These are phyloP conservation scores for Hylaeus anthracinus DNA, from an alignment of 1,140 invertebrate species.

Conservation along the genomic window DNA sequence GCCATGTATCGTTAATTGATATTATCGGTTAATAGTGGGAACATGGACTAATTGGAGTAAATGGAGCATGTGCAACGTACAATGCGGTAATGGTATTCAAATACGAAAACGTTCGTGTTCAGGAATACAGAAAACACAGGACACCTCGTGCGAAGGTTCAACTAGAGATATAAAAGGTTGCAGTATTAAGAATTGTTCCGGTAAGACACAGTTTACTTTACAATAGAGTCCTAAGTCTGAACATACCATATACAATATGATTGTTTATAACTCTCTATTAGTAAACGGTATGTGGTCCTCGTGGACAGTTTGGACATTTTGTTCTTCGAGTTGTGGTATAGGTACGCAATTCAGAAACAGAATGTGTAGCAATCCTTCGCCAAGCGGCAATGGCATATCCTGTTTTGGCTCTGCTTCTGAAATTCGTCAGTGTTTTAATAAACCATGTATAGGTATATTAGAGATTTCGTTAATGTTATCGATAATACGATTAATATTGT, in stretches of 20 bases:
- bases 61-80: constrained; percentile 23
- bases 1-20: background rate
- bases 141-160: constrained; percentile 26
- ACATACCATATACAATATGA: background rate
- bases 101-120: constrained; percentile 22
- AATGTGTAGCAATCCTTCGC: constrained; percentile 51
- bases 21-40: constrained; percentile 8
- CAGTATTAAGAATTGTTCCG: constrained; percentile 30
- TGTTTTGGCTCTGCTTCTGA: constrained; percentile 41
- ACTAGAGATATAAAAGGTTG: constrained; percentile 25
- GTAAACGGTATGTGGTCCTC: constrained; percentile 43
- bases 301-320: constrained; percentile 40
- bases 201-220: constrained; percentile 16
- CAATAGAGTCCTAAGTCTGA: background rate
- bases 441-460: constrained; percentile 36
- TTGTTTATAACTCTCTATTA: background rate
- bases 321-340: constrained; percentile 42
- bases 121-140: constrained; percentile 10
- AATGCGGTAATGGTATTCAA: constrained; percentile 39
- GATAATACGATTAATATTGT: background rate
- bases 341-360: constrained; percentile 40
- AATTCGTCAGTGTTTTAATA: constrained; percentile 42
- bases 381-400: constrained; percentile 27
- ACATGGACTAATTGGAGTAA: constrained; percentile 32
- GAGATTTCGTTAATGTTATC: background rate